Percentiles rank a stretch among this genome's conserved stretches.
Conservation (phyloP, 2,888 invertebrate species). For the Thalpophila matura region DNA sequence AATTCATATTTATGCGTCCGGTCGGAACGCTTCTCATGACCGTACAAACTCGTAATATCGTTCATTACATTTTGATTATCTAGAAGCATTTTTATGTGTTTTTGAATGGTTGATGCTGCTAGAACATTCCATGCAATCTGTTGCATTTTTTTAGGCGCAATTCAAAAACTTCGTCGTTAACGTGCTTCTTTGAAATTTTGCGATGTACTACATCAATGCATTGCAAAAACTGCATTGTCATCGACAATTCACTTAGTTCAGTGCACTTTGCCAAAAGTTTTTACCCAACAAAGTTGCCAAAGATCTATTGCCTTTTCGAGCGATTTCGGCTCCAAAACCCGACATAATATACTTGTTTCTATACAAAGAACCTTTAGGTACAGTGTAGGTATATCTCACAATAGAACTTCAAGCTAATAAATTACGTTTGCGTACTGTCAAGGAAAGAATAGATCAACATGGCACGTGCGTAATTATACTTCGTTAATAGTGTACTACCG, state of each 20-base stretch:
- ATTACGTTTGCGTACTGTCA: conserved; percentile 26
- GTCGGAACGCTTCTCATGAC: conserved; percentile 58
- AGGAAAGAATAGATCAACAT: conserved; percentile 36
- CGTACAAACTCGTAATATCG: conserved; percentile 46
- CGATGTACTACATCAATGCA: not conserved
- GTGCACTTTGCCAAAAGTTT: conserved; percentile 2
- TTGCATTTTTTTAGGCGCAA: conserved; percentile 20
- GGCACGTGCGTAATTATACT: conserved; percentile 49
- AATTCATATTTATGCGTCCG: conserved; percentile 87
- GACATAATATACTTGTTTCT: not conserved
- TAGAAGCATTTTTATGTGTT: conserved; percentile 44
- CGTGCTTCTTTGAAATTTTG: conserved; percentile 1
- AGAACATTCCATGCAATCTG: conserved; percentile 17
- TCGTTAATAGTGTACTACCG: conserved; percentile 43
- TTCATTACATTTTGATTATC: conserved; percentile 59
- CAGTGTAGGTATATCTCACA: conserved; percentile 17
- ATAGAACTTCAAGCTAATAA: conserved; percentile 24
- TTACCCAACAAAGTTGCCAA: conserved; percentile 10
- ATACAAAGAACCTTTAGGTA: conserved; percentile 19
- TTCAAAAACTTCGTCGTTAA: not conserved
- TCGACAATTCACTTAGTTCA: conserved; percentile 9
- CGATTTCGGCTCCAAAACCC: conserved; percentile 13
- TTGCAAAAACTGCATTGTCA: not conserved
- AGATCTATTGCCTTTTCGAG: not conserved
- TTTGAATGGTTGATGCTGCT: conserved; percentile 34